Base-by-base conservation (phyloP, 1,140 invertebrate genomes). In the Lanistes nyassanus region DNA sequence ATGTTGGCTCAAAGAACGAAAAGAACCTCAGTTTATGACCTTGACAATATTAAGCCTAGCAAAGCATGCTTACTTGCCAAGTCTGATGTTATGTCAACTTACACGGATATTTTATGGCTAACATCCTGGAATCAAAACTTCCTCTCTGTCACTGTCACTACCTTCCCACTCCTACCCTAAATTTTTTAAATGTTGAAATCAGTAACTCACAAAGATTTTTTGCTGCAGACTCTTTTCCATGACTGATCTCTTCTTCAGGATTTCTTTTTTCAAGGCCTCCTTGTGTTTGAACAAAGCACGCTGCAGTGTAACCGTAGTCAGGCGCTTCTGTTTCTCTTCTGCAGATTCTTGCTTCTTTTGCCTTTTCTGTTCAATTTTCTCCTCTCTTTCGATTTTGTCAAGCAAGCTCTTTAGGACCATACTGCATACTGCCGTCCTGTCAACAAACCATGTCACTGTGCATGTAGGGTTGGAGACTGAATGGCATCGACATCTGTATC, bases 251-350 rank as follows among this genome's bases (percentile, higher is more conserved):
- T 97, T 97, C 81, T 96, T 95, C 53, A 97, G 91, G 74, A 98
- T 98, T 82, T 97, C 96, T 84, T 97, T 97, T 88, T 98, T 98
- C 29, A 98, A 91, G 77, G 94, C 89, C 87, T 98, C 96, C 85
- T 97, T 98, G 77, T 98, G 96, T 79, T 94, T 92, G 86, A 93
- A 94, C 29, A 97, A 85, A 21, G 86, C 74, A 47, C 82, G 80
- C 68, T 88, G 85, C 39, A 87, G 80, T 80, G 88, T 89, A n/a
- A 81, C 82, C 26, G 82, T 79, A 36, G 81, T 80, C 9, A 87
- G 75, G 66, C 87, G 80, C 58, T 87, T 86, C 76, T 87, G 84
- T 79, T 87, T 86, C 79, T 90, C 87, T 74, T 89, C 87, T 37
- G 86, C 85, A 16, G 83, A 79, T 77, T 90, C 89, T 51, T 83